These are phyloP conservation scores for Amphiprion clarkii DNA, from an alignment of 2,797 vertebrate species.

Conservation along the genomic window DNA sequence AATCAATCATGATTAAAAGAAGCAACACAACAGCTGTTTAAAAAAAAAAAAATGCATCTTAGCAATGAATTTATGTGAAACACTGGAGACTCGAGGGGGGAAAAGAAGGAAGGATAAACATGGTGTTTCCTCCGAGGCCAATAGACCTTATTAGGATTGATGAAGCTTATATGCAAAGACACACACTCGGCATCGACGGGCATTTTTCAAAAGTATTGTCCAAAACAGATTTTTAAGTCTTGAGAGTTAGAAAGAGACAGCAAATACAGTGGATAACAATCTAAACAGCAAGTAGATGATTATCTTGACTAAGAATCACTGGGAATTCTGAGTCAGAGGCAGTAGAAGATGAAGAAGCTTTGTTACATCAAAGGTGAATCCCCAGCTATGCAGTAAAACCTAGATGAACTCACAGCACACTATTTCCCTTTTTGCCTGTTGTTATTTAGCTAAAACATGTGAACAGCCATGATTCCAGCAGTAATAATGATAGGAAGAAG, in stretches of 20 bases:
- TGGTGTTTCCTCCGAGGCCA: not conserved
- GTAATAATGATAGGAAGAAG: no score
- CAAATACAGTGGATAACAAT: not conserved
- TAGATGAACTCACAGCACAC: no score
- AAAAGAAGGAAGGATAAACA: constrained; percentile 4
- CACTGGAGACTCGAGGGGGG: no score
- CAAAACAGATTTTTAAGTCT: not conserved
- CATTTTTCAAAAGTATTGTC: not conserved
- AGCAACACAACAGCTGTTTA: constrained; percentile 32
- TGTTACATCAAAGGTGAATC: no score
- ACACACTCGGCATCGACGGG: no score
- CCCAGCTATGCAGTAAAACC: no score
- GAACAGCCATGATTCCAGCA: not conserved
- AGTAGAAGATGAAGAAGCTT: no score
- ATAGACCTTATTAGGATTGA: not conserved
- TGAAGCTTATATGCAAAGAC: not conserved
- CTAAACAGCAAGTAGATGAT: not conserved
- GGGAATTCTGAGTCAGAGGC: no score
- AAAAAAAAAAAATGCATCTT: constrained; percentile 30
- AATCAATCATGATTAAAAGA: constrained; percentile 59
- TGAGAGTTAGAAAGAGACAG: not conserved
- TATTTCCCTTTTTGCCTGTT: no score
- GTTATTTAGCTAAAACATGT: no score
- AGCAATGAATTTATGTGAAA: not conserved
- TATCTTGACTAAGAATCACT: not conserved